Evolutionary conservation across 2,797 vertebrate species (phyloP), one percentile per base, ranked within the genome.

Genomic region (Enteromius unitaeniatus): DNA sequence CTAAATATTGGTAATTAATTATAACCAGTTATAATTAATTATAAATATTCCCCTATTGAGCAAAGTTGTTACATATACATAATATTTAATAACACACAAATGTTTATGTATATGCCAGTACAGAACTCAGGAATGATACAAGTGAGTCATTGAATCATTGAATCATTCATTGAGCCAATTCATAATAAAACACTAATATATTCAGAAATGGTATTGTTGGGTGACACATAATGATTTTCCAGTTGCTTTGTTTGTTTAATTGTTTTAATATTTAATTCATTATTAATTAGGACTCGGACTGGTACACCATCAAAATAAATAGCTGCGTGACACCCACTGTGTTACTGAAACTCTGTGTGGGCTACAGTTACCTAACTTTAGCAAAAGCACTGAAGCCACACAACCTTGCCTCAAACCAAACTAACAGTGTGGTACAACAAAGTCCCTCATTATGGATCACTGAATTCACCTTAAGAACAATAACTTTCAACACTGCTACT

Each of bases 341-440:
- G 45, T 34, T 14, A 31, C 19, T n/a, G 7, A 69, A 55, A 68
- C 65, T 40, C 21, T 69, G 62, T 73, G 42, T 10, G 1, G 31
- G n/a, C 23, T 68, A 55, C n/a, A 76, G 6, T 67, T 68, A 83
- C 11, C 62, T 67, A 65, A 58, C 62, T 68, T 83, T 58, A 58
- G 31, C 45, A 53, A 62, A 51, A 47, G 19, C 49, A 40, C 34
- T 79, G n/a, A 79, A 68, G 47, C 31, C 78, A 72, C 74, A 64
- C 75, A 84, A 79, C 76, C 82, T 84, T 84, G 82, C 76, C 82
- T 67, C 67, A 40, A 84, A 78, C 75, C 82, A 84, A 84, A 79
- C 51, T 49, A 78, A 60, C 81, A 55, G 81, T 31, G 62, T 67
- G 60, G 14, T 70, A 77, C 53, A 55, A 40, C 51, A 62, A 67